Base-by-base conservation (phyloP, 2,888 invertebrate genomes). In the Nowickia ferox region DNA sequence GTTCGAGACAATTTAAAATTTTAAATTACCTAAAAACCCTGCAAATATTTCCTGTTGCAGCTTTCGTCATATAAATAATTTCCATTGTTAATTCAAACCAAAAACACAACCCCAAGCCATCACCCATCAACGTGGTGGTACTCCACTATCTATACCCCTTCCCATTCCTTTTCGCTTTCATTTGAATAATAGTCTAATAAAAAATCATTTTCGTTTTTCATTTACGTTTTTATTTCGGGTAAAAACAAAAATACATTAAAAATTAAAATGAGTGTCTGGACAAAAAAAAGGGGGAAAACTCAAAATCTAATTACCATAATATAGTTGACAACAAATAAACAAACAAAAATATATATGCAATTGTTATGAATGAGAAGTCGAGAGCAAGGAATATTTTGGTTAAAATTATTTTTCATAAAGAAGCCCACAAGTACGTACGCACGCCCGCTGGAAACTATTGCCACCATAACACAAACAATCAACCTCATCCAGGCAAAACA, bases 271-370 rank as follows among this genome's bases (percentile, higher is more conserved):
- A 65, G 44, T 57, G 77, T 82, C 81, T 82, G 85, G 77, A 51
- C 57, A 63, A 75, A 66, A 3, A 19, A 40, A 76, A 65, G 15
- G 22, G 46, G 44, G 46, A 46, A 48, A 65, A 44, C 15, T 46
- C 22, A 30, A 82, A 82, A 85, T 85, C 82, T 82, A 85, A 85
- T 85, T 85, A 85, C 78, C 85, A 78, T 82, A 85, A 85, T 85
- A 85, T 71, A 78, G 82, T 82, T 78, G 82, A 85, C 74, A 82
- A 82, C 69, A 85, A 78, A 44, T 68, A 78, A 82, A 75, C 30
- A 57, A 82, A 68, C 19, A 63, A 40, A 77, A 61, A 17, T 55
- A 61, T 55, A 51, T 9, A 65, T 13, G 44, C n/a, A 61, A 17
- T 46, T 48, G 48, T 53, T 51, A 63, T 55, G 69, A 53, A 48